Percentiles rank a stretch among this genome's conserved stretches.
These are phyloP conservation scores for Tringa solitaria DNA, from an alignment of 2,113 vertebrate species.

Conservation along the genomic window DNA sequence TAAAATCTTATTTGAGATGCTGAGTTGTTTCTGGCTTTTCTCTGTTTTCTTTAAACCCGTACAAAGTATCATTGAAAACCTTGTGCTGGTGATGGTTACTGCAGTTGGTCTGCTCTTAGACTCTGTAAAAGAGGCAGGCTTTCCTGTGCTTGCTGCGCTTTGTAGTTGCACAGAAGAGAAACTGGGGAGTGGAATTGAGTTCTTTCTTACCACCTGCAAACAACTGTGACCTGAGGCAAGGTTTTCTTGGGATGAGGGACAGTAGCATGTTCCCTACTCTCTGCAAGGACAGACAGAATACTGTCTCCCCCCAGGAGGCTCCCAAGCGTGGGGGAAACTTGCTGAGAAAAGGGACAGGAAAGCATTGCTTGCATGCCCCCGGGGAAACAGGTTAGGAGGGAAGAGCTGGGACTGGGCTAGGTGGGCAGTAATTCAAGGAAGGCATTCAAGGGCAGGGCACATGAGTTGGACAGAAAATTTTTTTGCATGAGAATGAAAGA, in stretches of 20 bases:
- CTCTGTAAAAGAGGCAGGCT: not conserved
- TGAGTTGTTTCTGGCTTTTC: not conserved
- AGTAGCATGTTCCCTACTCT: not conserved
- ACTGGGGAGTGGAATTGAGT: not conserved
- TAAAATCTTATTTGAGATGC: not conserved
- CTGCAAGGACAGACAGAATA: not conserved
- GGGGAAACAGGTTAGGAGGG: not conserved
- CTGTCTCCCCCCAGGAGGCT: not conserved
- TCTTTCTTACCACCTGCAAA: not conserved
- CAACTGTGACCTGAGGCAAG: not conserved
- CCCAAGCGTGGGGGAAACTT: not conserved
- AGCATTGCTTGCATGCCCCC: accelerated
- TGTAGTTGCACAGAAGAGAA: not conserved
- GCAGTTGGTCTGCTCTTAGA: accelerated
- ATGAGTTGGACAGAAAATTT: not conserved
- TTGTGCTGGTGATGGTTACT: not conserved
- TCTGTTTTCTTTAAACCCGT: not conserved
- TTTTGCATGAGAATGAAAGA: not conserved
- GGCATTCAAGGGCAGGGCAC: not conserved
- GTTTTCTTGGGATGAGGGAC: not conserved
- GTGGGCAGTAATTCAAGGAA: not conserved
- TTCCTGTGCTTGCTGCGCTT: not conserved
- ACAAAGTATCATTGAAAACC: not conserved
- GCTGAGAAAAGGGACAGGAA: not conserved
- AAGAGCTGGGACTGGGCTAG: not conserved